phyloP scores from a whole-genome alignment of 64 coral and sea anemone species.

The Cladopsammia gracilis region DNA sequence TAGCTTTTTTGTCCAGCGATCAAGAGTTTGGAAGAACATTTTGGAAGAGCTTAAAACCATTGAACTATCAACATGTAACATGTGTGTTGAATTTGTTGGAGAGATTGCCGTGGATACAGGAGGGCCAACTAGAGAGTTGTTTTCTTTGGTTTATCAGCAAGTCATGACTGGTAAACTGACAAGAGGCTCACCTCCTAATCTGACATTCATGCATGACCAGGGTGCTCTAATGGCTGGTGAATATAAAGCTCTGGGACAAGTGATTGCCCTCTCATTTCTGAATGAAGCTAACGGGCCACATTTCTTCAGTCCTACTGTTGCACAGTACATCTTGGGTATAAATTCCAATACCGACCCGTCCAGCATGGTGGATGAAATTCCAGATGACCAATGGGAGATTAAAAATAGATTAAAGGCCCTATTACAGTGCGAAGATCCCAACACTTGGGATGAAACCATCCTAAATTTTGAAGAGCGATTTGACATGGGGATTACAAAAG shows the following conservation, averaged over 20 bases:
- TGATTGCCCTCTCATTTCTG: background rate
- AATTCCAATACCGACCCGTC: too few relatives aligned
- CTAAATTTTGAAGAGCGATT: slow-evolving; percentile 48
- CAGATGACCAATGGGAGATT: slow-evolving; percentile 20
- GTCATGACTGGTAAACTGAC: slow-evolving; percentile 14
- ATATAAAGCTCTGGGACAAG: slow-evolving; percentile 33
- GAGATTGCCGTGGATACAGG: slow-evolving; percentile 56
- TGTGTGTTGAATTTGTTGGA: slow-evolving; percentile 49
- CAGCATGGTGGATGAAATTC: background rate
- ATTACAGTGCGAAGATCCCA: background rate
- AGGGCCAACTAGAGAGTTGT: slow-evolving; percentile 49
- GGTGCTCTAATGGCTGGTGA: slow-evolving; percentile 34
- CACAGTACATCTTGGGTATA: too few relatives aligned
- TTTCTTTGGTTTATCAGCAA: slow-evolving; percentile 29
- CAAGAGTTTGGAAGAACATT: too few relatives aligned
- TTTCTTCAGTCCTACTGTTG: background rate
- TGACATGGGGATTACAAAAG: slow-evolving; percentile 75
- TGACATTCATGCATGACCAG: slow-evolving; percentile 57
- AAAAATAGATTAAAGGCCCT: background rate
- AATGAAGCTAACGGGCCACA: background rate
- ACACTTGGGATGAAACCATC: slow-evolving; percentile 14
- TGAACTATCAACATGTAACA: too few relatives aligned
- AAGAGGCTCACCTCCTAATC: slow-evolving; percentile 41
- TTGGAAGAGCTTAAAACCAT: too few relatives aligned
- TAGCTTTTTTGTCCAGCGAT: too few relatives aligned